A percentile compares a stretch with the other conserved stretches of the same genome.
These are phyloP conservation scores for Rhinopomastus cyanomelas DNA, from an alignment of 2,113 vertebrate species.

Conservation along the genomic window DNA sequence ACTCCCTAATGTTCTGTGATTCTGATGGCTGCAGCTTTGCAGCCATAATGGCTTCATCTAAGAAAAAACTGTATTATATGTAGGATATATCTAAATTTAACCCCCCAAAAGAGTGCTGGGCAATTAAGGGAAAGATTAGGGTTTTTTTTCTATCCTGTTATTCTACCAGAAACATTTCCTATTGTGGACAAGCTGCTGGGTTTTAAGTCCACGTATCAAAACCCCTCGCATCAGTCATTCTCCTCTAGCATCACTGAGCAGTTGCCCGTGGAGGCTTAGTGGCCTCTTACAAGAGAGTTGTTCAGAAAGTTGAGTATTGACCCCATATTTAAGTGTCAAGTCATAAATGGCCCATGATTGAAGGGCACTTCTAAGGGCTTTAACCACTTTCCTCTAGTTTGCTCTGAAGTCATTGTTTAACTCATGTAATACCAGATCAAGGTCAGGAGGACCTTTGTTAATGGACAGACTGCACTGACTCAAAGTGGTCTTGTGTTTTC, in stretches of 20 bases:
- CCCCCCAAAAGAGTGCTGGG: neutral
- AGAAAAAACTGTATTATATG: neutral
- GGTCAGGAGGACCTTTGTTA: neutral
- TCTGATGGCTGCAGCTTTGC: neutral
- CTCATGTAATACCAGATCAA: neutral
- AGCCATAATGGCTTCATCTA: neutral
- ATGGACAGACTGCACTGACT: neutral
- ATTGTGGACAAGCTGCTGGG: neutral
- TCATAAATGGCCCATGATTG: neutral
- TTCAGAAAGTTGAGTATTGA: neutral
- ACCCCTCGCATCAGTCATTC: neutral
- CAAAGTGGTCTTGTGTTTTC: neutral
- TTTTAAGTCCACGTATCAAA: neutral
- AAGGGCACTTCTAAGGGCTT: neutral
- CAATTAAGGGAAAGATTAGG: neutral
- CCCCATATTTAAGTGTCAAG: neutral
- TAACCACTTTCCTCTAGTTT: neutral
- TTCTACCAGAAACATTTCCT: neutral
- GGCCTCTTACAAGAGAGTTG: neutral
- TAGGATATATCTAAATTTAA: neutral
- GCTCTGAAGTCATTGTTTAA: neutral
- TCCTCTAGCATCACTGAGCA: neutral
- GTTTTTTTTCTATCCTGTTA: neutral
- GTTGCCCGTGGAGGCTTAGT: neutral
- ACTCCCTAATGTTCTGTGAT: too few species aligned